Conservation (phyloP, 2,113 vertebrate species). For the Columba livia region DNA sequence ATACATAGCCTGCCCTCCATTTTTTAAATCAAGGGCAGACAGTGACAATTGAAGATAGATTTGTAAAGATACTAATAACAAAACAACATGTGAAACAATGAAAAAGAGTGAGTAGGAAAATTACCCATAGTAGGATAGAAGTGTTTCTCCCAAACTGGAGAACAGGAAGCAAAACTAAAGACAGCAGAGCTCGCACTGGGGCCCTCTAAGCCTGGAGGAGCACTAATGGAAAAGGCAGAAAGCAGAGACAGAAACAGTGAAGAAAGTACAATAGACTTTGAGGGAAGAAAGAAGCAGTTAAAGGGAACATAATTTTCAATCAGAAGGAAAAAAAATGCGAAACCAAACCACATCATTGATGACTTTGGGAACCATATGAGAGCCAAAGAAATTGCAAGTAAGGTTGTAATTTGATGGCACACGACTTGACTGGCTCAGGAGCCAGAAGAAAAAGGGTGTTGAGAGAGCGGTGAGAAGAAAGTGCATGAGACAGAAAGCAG, state of each 20-base stretch:
- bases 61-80: slow-evolving; percentile 24
- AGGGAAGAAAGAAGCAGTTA: neutral
- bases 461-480: neutral
- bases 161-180: neutral
- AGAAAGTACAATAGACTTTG: neutral
- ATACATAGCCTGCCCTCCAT: neutral
- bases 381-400: neutral
- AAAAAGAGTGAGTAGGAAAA: slow-evolving; percentile 10
- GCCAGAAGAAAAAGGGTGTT: neutral
- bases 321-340: neutral
- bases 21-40: slow-evolving; percentile 31
- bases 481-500: neutral
- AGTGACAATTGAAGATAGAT: slow-evolving; percentile 16
- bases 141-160: neutral
- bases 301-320: neutral
- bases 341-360: neutral
- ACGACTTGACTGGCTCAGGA: neutral
- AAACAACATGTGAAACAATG: slow-evolving; percentile 32
- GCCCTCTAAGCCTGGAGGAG: neutral
- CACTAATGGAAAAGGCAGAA: neutral
- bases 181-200: neutral
- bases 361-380: neutral
- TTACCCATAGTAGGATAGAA: neutral
- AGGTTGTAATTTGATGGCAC: neutral
- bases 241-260: neutral